These are phyloP conservation scores for Megalurothrips usitatus DNA, from an alignment of 2,888 invertebrate species.

Conservation along the genomic window DNA sequence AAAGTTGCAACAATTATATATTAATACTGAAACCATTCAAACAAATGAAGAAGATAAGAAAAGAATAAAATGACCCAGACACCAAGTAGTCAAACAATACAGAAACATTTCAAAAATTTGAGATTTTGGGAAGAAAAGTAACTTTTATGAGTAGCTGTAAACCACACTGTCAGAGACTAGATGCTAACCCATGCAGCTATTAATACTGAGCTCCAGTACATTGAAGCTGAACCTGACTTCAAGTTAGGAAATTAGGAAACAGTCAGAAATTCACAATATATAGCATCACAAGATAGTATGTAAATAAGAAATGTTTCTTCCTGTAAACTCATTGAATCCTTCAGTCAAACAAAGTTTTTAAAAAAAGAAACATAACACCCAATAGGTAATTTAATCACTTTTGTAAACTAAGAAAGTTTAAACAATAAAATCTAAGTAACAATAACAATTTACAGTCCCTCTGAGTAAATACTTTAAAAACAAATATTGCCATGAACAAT, in stretches of 20 bases:
- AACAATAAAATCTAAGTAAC: constrained; percentile 9
- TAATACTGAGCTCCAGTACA: too few relatives aligned
- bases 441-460: constrained; percentile 3
- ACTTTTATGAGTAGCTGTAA: neutral
- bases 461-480: neutral
- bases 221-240: too few relatives aligned
- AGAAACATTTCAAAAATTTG: neutral
- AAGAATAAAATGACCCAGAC: neutral
- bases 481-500: neutral
- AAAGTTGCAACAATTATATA: neutral
- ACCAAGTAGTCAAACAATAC: neutral
- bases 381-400: neutral
- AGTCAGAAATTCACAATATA: neutral
- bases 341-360: neutral
- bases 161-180: neutral
- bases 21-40: neutral
- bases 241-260: neutral
- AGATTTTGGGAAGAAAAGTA: neutral
- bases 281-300: neutral
- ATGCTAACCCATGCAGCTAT: too few relatives aligned
- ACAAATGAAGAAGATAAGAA: neutral
- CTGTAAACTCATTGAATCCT: neutral
- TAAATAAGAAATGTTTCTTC: neutral
- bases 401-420: neutral
- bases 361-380: neutral